Base-by-base conservation (phyloP, 2,888 invertebrate species). In the Eledona agricola region DNA sequence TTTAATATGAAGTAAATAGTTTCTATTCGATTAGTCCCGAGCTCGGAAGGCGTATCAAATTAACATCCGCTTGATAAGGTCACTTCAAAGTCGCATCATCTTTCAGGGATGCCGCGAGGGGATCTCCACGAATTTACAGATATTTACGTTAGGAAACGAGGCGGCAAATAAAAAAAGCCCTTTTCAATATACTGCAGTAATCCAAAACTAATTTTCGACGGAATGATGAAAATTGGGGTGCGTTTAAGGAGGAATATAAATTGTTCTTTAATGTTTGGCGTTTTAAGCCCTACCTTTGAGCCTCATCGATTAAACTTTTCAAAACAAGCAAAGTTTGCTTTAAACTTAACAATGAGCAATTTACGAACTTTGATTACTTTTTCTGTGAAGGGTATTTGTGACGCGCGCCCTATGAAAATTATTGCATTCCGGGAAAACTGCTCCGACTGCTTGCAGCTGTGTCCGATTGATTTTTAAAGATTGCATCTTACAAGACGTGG, bases 331-430 rank as follows among this genome's bases (percentile, higher is more conserved):
- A 66, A 69, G 64, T 68, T 66, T 59, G 64, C 59, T 64, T 50
- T 60, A 62, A 70, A 67, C 64, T 66, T 62, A 63, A 72, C 71
- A 72, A 71, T 72, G 69, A 70, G 66, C 72, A 71, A 71, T 72
- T 70, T 72, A 66, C 61, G 54, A 72, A 72, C 69, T 73, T 73
- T 73, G 72, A 73, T 73, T 72, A 70, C 71, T 71, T 71, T 67
- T 58, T 29, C 31, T 13, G 25, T 26, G 9, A 29, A 38, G 45
- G 38, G 38, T 55, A 51, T 55, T 55, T 55, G 55, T 55, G 32
- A 31, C 55, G 43, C 49, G 32, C n/a, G n/a, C n/a, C n/a, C n/a
- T n/a, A n/a, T n/a, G n/a, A n/a, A n/a, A n/a, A n/a, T n/a, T n/a
- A n/a, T n/a, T n/a, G n/a, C n/a, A n/a, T n/a, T n/a, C n/a, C n/a